Base-by-base conservation (phyloP, 1,140 invertebrate species). In the Conopomorpha cramerella region DNA sequence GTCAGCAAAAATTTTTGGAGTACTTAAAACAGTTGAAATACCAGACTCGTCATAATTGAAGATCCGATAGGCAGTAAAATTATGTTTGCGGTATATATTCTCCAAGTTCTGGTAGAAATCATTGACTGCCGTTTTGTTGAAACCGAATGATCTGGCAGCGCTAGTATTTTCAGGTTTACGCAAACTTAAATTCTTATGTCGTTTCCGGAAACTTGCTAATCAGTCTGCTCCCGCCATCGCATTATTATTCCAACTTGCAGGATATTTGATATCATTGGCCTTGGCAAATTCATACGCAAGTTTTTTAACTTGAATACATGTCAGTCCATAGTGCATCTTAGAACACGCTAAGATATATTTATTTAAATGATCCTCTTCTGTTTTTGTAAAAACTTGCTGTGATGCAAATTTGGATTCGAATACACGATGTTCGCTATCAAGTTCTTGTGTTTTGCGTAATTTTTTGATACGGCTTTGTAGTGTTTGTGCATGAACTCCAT, bases 1-100 rank as follows among this genome's bases (percentile, higher is more conserved):
- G 19, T 2, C n/a, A 57, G 62, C 49, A 2, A 46, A 32, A 28
- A 71, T 25, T 52, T 64, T 73, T 3, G 55, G 48, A 10, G 56
- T 46, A 8, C 43, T 33, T 28, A 59, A 39, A 30, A 67, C 63
- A 8, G 61, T 66, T 11, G 54, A 54, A 29, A 77, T 46, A 6
- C 72, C 76, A 2, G 77, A 74, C 47, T 81, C 78, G 45, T 81
- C 72, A 14, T 71, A 55, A 48, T 81, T 80, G 40, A 46, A 79
- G 16, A 80, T 76, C 16, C 43, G 29, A 26, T 55, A 50, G 11
- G 48, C 38, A 48, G 46, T 29, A 42, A 67, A 64, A 15, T 54
- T 49, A 55, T 59, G 32, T 49, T 34, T 36, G 14, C 31, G 11
- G 12, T 40, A 44, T 3, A 45, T 40, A 2, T 26, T 25, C 12